Conservation (phyloP, 2,888 invertebrate species). For the Chloroclystis v-ata region DNA sequence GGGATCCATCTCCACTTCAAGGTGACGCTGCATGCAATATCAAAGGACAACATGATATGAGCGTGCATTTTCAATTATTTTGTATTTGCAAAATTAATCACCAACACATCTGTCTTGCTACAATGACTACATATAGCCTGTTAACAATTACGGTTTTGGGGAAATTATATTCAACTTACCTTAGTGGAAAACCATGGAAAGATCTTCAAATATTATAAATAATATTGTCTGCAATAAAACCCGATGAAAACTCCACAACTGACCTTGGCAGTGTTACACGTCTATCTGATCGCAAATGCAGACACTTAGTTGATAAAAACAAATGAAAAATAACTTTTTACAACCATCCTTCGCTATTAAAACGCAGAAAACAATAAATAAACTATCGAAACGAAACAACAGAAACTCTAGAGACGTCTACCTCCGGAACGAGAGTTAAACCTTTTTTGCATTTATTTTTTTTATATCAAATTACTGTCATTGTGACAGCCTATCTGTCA, state of each 20-base stretch:
- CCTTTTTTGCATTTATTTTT: background rate
- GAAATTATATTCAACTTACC: background rate
- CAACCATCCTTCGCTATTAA: background rate
- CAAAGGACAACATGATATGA: slow-evolving; percentile 55
- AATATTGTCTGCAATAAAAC: background rate
- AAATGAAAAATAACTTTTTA: background rate
- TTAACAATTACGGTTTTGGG: background rate
- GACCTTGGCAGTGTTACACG: slow-evolving; percentile 1
- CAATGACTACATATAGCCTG: background rate
- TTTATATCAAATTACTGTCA: background rate
- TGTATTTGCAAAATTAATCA: background rate
- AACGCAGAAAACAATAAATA: background rate
- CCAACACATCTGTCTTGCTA: background rate
- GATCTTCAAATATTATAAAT: background rate
- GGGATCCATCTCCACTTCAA: slow-evolving; percentile 69
- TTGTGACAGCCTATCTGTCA: background rate
- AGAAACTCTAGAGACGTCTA: background rate
- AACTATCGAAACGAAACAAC: background rate
- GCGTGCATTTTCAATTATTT: slow-evolving; percentile 45
- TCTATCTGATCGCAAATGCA: background rate
- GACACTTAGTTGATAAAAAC: background rate
- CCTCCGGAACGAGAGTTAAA: background rate
- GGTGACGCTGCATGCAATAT: slow-evolving; percentile 75
- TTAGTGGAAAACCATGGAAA: background rate
- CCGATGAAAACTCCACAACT: background rate